Conservation (phyloP, 2,113 vertebrate genomes). For the Pituophis catenifer region DNA sequence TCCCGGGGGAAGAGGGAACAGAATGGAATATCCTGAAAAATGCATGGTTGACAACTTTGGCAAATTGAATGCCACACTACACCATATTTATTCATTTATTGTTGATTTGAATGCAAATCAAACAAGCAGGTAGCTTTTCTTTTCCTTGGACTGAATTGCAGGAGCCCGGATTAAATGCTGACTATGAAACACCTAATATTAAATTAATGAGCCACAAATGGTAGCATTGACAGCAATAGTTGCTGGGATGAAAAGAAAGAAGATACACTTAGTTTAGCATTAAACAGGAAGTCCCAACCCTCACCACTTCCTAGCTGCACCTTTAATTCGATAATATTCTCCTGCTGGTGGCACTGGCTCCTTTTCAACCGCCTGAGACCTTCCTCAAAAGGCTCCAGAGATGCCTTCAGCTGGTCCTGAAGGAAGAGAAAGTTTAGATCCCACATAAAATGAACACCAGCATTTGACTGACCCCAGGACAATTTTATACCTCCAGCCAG, state of each 20-base stretch:
- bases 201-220: neutral
- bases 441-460: neutral
- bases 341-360: constrained; percentile 14
- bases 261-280: neutral
- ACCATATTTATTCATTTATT: neutral
- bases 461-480: too few species aligned
- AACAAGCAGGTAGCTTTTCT: too few species aligned
- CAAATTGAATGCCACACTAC: neutral
- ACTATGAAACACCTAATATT: neutral
- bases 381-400: constrained; percentile 7
- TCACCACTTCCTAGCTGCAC: neutral
- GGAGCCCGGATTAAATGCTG: neutral
- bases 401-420: constrained; percentile 25
- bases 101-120: neutral
- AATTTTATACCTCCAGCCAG: too few species aligned
- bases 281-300: neutral
- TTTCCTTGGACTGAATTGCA: neutral
- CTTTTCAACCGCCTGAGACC: neutral
- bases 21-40: neutral
- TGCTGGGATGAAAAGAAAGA: neutral
- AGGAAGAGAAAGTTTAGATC: neutral
- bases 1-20: neutral
- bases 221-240: neutral
- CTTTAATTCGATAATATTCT: constrained; percentile 22
- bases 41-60: neutral